Conservation (phyloP, 2,113 vertebrate species). For the Marcusenius ussheri region DNA sequence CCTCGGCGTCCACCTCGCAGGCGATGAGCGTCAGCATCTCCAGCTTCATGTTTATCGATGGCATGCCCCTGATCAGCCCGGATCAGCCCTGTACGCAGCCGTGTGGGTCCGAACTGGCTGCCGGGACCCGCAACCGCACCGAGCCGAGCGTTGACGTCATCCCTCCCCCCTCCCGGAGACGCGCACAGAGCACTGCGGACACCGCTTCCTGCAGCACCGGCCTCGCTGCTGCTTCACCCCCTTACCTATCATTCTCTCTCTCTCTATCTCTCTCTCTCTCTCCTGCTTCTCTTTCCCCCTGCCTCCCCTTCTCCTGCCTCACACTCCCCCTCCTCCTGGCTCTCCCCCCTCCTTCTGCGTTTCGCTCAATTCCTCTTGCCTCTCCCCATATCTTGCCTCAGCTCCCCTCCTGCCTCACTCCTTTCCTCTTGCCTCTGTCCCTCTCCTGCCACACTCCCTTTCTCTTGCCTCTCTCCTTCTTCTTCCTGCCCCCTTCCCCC, state of each 20-base stretch:
- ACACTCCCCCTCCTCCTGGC: not conserved
- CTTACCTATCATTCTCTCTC: not conserved
- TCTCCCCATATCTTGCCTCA: not conserved
- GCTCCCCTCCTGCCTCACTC: not conserved
- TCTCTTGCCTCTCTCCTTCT: not conserved
- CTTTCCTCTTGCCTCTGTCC: not conserved
- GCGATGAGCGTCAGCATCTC: slow-evolving; percentile 73
- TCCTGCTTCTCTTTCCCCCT: not conserved
- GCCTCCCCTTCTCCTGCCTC: not conserved
- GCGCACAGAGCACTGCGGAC: not conserved
- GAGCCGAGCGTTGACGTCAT: not conserved
- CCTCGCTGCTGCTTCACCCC: not conserved
- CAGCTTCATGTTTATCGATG: slow-evolving; percentile 74
- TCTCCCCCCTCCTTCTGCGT: not conserved
- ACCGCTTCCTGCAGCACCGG: not conserved
- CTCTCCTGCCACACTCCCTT: not conserved
- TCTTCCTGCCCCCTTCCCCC: not conserved
- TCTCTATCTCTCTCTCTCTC: not conserved
- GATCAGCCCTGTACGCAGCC: not conserved
- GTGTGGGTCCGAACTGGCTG: not conserved
- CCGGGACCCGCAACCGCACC: not conserved
- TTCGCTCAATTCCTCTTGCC: not conserved
- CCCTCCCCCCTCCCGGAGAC: not conserved
- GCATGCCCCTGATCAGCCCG: slow-evolving; percentile 53
- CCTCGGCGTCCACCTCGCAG: slow-evolving; percentile 66